Evolutionary conservation across 1,140 invertebrate genomes (phyloP).

Genomic region (Eriocheir sinensis): DNA sequence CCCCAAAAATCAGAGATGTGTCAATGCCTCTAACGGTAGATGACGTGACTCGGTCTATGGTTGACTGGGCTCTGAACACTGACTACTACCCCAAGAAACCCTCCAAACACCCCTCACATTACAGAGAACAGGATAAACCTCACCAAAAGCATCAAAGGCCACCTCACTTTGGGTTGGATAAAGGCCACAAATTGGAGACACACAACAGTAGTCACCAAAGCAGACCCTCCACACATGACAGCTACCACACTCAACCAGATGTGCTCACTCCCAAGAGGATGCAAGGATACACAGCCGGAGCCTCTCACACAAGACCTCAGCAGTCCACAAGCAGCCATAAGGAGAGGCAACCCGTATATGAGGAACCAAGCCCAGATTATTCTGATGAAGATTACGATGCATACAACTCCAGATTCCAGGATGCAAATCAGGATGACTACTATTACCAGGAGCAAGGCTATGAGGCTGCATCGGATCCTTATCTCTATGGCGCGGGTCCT

Average conservation of each 20-base stretch:
- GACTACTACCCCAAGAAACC: neutral
- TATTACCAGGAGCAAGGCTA: neutral
- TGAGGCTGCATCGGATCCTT: neutral
- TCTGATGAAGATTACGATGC: neutral
- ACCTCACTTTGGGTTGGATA: neutral
- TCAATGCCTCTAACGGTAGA: neutral
- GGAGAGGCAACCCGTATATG: neutral
- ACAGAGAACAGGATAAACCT: neutral
- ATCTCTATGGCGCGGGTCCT: neutral
- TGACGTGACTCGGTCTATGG: slow-evolving; percentile 34
- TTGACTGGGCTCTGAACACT: slow-evolving; percentile 29
- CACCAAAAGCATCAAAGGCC: neutral
- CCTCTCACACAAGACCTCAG: neutral
- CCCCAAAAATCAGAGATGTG: neutral
- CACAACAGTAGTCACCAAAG: neutral
- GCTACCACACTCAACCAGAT: neutral
- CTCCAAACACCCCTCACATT: neutral
- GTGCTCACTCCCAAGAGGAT: neutral
- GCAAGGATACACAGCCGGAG: neutral
- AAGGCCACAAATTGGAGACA: neutral
- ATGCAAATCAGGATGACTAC: neutral
- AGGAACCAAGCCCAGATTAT: neutral
- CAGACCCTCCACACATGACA: neutral
- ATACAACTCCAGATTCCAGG: neutral
- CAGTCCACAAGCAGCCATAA: neutral